Evolutionary conservation across 2,888 invertebrate genomes (phyloP).

Genomic region (Leptinotarsa rubiginosa): DNA sequence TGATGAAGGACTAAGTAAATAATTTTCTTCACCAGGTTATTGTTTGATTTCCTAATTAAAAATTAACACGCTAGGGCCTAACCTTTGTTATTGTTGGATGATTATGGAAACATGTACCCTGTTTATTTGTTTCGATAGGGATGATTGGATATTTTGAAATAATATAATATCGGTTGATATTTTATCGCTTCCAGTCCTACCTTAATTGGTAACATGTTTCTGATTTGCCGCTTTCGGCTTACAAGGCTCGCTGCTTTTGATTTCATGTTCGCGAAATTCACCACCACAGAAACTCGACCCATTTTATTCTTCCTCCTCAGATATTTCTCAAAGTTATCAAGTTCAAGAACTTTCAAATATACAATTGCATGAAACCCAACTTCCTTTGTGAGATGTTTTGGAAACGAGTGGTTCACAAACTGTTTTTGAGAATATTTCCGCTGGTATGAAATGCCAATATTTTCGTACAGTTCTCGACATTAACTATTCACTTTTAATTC

Average conservation of each 20-base stretch:
- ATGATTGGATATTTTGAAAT: conserved; percentile 54
- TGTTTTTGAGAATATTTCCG: too few species aligned
- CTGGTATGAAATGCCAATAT: too few species aligned
- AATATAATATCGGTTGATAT: conserved; percentile 51
- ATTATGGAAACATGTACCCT: conserved; percentile 49
- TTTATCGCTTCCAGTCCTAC: conserved; percentile 51
- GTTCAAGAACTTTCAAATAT: too few species aligned
- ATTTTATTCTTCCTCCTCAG: not conserved
- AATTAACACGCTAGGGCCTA: conserved; percentile 45
- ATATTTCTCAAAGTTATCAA: not conserved
- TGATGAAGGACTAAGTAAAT: conserved; percentile 8
- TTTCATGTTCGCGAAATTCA: conserved; percentile 39
- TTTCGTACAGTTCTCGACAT: too few species aligned
- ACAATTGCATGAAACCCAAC: too few species aligned
- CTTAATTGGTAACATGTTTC: conserved; percentile 63
- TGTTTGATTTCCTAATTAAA: conserved; percentile 50
- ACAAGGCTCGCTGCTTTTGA: conserved; percentile 55
- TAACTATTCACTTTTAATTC: too few species aligned
- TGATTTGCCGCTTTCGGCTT: conserved; percentile 60
- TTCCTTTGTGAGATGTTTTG: too few species aligned
- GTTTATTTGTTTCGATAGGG: conserved; percentile 53
- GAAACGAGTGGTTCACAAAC: too few species aligned
- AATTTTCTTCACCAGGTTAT: conserved; percentile 23
- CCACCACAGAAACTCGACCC: not conserved
- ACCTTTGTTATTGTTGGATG: conserved; percentile 47